phyloP scores from a whole-genome alignment of 2,888 invertebrate species.

The Polymixis flavicincta region DNA sequence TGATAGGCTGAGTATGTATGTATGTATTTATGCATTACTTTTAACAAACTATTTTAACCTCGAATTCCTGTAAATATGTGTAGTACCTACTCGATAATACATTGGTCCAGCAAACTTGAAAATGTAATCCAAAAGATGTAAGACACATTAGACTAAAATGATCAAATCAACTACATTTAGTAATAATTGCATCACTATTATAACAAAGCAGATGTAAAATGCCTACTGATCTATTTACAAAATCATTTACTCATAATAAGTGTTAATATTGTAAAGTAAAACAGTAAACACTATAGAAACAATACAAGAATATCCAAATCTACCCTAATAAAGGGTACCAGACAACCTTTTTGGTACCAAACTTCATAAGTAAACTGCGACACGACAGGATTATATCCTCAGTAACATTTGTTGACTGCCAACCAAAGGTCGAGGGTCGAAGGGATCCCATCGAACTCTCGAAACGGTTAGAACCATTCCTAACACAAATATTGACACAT shows the following conservation, averaged over 20 bases:
- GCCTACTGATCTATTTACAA: background rate
- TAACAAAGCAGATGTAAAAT: background rate
- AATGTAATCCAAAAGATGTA: too few species aligned
- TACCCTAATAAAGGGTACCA: constrained; percentile 3
- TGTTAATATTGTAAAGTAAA: background rate
- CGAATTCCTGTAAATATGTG: background rate
- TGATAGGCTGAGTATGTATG: too few species aligned
- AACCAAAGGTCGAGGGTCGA: constrained; percentile 43
- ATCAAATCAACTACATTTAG: background rate
- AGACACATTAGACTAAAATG: background rate
- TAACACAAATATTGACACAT: constrained; percentile 54
- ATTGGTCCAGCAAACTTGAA: background rate
- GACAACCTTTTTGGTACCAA: constrained; percentile 14
- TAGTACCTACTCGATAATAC: background rate
- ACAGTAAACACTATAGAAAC: background rate
- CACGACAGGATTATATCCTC: constrained; percentile 26
- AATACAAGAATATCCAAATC: constrained; percentile 8
- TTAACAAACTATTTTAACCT: too few species aligned
- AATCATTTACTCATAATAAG: background rate
- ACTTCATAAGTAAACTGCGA: constrained; percentile 39
- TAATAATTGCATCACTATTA: background rate
- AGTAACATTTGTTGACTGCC: constrained; percentile 44
- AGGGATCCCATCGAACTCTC: constrained; percentile 20
- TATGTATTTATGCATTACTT: background rate
- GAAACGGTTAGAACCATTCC: constrained; percentile 43